Evolutionary conservation across 1,140 invertebrate genomes (phyloP), one percentile per base, ranked within the genome.

Genomic region (Choristoneura fumiferana): DNA sequence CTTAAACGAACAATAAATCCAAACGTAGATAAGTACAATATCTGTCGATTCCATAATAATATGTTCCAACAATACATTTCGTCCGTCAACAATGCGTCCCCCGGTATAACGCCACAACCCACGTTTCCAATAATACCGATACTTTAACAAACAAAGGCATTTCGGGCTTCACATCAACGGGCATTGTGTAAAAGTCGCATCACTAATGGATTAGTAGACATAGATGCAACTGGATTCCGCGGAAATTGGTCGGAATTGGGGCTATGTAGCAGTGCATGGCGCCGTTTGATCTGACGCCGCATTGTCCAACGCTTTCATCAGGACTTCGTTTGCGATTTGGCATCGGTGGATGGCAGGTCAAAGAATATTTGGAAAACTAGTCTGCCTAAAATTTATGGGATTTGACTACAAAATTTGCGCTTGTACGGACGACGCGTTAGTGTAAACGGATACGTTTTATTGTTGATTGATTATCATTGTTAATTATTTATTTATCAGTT

Each of bases 131-230:
- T 49, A 49, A 49, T 49, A 29, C 58, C 57, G 57, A 54, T 60
- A 60, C 59, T 62, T 62, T 40, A 55, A 71, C 74, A 76, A 76
- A 76, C 61, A 63, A 68, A 59, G 64, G 69, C 67, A 65, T 63
- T 69, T 70, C 57, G 59, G 62, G 29, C 9, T n/a, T 54, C 53
- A 55, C 65, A 60, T 66, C 69, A 67, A 22, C 15, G 38, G 57
- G 56, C 62, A 81, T 85, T 81, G 79, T 84, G 71, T 65, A 74
- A 73, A 74, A 77, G 69, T 76, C 72, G 58, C 71, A 75, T 74
- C 71, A 62, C 78, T 86, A 86, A 86, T 86, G 81, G 83, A 86
- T 86, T 86, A 84, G 74, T 64, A 29, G 66, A 49, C 45, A 29
- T 55, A 70, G 58, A 22, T 57, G 58, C 57, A 60, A 54, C 66